Evolutionary conservation across 2,888 invertebrate genomes (phyloP), one percentile per base, ranked within the genome.

Genomic region (Embidobia sp.): DNA sequence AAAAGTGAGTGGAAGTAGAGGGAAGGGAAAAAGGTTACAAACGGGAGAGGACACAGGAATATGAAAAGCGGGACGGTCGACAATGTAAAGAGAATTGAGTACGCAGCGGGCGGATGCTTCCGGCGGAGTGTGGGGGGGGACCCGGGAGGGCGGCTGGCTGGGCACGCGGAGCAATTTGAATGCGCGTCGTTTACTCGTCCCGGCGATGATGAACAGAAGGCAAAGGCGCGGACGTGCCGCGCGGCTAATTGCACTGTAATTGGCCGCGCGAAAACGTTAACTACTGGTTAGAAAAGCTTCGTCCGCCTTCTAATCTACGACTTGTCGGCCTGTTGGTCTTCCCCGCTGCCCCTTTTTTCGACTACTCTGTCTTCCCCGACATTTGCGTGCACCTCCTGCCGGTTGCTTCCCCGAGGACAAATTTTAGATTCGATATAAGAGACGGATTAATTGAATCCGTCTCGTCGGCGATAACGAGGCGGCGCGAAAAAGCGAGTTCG

Each of bases 201-300:
- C 22, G 70, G 37, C 40, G 37, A 63, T 73, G 77, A 73, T 10
- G 63, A 77, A 72, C 64, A 49, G 61, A 49, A 53, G 66, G 64
- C 7, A 74, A 69, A 70, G 79, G 64, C 67, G 55, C 55, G 72
- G 63, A 74, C 79, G 79, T 75, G 77, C 69, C 57, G 72, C 27
- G 51, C 61, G 77, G 82, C 79, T 83, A 83, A 86, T 85, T 81
- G 83, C 82, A 78, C 75, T 77, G 78, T 81, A 81, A 84, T 85
- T 84, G 83, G 78, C 77, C 82, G 77, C 81, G 81, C 81, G 80
- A 80, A 82, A 82, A 81, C 79, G 79, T 59, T 78, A 80, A 77
- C 77, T 79, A 77, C 78, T 59, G 79, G 82, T 81, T 77, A 78
- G 73, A 75, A 51, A 67, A 53, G 31, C 11, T 49, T 22, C 66